Base-by-base conservation (phyloP, 2,888 invertebrate genomes). In the Amorpha juglandis region DNA sequence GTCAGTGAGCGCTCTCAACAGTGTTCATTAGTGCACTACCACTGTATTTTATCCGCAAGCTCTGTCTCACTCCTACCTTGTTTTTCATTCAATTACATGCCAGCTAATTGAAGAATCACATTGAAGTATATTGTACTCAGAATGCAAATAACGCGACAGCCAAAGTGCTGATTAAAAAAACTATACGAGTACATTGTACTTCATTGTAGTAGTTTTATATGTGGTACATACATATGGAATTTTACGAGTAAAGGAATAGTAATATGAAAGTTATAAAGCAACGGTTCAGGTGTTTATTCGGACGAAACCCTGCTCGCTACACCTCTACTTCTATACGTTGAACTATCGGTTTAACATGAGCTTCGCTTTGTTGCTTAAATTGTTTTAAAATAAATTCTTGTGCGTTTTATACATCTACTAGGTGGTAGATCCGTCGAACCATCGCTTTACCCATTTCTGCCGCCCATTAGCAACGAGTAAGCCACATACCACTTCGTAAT, bases 21-120 rank as follows among this genome's bases (percentile, higher is more conserved):
- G 75, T 79, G 82, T 89, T 90, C 89, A 88, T 90, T 89, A 90
- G 86, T 80, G 81, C 80, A 80, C 81, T 79, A 79, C 73, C 77
- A 76, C 70, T 76, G 78, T 78, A 79, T 78, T 87, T 84, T 83
- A 83, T 82, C 79, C 80, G 74, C 77, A 72, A 78, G 73, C 82
- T 82, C 80, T 81, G 82, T 83, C 76, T 78, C 80, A 67, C 75
- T 76, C 67, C 76, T 71, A 78, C 75, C 79, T 81, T 83, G 80
- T 82, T 86, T 83, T 85, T 81, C 76, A 83, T 84, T 87, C 84
- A 82, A 86, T 86, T 83, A 83, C 80, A 74, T 74, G 71, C 77
- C 75, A 75, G 76, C 79, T 84, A 82, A 87, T 83, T 84, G 82
- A 82, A 81, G 81, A 78, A 83, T 80, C 78, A 72, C 71, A 67